phyloP scores from a whole-genome alignment of 2,797 vertebrate genomes.

The Centropyge bicolor region DNA sequence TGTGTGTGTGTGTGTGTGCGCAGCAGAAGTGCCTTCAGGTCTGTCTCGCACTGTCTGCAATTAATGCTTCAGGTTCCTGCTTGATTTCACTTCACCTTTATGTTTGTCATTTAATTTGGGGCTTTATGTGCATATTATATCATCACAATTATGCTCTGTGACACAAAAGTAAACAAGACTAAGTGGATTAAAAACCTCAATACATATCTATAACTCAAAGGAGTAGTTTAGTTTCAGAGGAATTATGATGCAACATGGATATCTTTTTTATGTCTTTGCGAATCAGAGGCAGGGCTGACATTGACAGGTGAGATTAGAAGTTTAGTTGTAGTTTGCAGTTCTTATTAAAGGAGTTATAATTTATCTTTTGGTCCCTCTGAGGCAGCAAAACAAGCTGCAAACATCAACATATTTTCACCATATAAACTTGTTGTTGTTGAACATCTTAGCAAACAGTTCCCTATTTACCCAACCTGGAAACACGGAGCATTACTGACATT shows the following conservation, averaged over 20 bases:
- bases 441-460: not conserved
- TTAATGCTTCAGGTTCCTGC: conserved; percentile 67
- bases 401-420: not conserved
- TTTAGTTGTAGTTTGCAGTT: conserved; percentile 1
- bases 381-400: not conserved
- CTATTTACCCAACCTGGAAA: too few relatives aligned
- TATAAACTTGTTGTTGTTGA: not conserved
- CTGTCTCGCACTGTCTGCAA: conserved; percentile 37
- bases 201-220: conserved; percentile 2
- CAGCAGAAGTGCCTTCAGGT: conserved; percentile 34
- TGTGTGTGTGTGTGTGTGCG: conserved; percentile 23
- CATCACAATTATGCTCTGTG: not conserved
- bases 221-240: not conserved
- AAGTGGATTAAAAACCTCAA: conserved; percentile 12
- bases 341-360: not conserved
- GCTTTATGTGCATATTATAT: conserved; percentile 4
- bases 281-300: not conserved
- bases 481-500: not conserved
- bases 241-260: not conserved
- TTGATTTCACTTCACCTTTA: conserved; percentile 69
- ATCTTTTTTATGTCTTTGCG: conserved; percentile 1
- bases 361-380: not conserved
- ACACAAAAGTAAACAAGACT: conserved; percentile 20
- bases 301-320: conserved; percentile 8
- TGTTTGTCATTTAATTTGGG: conserved; percentile 30